A percentile compares a stretch with the other conserved stretches of the same genome.
Evolutionary conservation across 2,113 vertebrate genomes (phyloP).

Genomic region (Epinephelus lanceolatus): DNA sequence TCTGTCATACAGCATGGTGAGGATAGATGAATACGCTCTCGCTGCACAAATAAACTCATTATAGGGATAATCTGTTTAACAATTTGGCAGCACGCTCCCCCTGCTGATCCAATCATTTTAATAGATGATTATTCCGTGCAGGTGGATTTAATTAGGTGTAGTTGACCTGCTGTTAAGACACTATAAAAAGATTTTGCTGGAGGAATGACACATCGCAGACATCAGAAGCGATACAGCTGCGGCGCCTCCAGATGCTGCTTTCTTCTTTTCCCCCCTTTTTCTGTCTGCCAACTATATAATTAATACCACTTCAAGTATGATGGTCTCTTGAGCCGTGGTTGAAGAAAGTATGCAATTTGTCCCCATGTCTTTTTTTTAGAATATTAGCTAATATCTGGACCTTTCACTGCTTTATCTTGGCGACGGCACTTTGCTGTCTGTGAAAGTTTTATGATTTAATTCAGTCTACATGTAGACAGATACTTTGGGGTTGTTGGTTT

Average conservation of each 20-base stretch:
- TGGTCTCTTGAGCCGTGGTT: background rate
- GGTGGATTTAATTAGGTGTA: conserved; percentile 79
- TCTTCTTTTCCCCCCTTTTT: background rate
- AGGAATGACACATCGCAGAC: conserved; percentile 34
- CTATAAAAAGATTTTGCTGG: conserved; percentile 63
- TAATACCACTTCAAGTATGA: conserved; percentile 32
- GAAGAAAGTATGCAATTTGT: conserved; percentile 5
- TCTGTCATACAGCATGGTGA: conserved; percentile 46
- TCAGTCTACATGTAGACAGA: background rate
- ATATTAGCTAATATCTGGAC: conserved; percentile 35
- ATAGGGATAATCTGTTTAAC: conserved; percentile 75
- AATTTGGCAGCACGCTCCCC: conserved; percentile 59
- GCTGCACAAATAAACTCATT: conserved; percentile 82
- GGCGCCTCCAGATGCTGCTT: conserved; percentile 40
- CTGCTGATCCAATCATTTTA: conserved; percentile 76
- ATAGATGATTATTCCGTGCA: conserved; percentile 80
- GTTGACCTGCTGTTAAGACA: conserved; percentile 75
- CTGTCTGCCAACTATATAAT: conserved; percentile 47
- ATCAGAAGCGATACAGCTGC: conserved; percentile 42
- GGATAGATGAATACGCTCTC: conserved; percentile 64
- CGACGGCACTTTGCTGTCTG: background rate
- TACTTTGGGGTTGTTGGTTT: conserved; percentile 34
- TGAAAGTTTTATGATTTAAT: background rate
- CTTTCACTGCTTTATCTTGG: conserved; percentile 14
- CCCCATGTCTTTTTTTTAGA: conserved; percentile 50